These are phyloP conservation scores for Hydriomena furcata DNA, from an alignment of 2,888 invertebrate genomes.

Conservation along the genomic window DNA sequence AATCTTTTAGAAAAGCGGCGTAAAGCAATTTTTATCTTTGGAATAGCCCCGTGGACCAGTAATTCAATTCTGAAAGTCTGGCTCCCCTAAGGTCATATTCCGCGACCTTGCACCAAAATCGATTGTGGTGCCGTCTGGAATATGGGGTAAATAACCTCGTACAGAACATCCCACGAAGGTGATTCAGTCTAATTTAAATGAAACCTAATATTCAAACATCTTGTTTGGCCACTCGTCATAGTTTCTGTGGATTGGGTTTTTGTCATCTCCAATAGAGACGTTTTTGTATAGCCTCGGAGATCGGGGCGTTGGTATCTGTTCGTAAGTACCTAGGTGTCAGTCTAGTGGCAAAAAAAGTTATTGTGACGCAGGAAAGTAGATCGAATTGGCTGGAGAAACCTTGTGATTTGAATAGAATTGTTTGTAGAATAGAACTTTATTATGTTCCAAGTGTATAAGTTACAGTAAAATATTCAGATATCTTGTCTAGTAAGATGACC, in stretches of 20 bases:
- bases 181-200: conserved; percentile 25
- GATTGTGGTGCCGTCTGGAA: conserved; percentile 33
- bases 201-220: conserved; percentile 15
- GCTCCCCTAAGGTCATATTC: conserved; percentile 26
- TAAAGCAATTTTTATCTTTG: conserved; percentile 10
- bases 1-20: background rate
- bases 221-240: conserved; percentile 18
- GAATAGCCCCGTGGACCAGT: conserved; percentile 6
- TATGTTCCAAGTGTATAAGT: no score
- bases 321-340: no score
- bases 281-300: conserved; percentile 33
- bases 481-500: background rate
- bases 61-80: conserved; percentile 26
- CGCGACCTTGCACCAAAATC: conserved; percentile 35
- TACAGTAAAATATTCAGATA: no score
- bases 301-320: conserved; percentile 45
- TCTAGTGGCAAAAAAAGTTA: conserved; percentile 44
- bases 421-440: no score
- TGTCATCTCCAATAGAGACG: conserved; percentile 17
- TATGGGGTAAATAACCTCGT: conserved; percentile 32
- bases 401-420: conserved; percentile 28
- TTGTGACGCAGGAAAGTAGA: conserved; percentile 51
- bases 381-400: conserved; percentile 51
- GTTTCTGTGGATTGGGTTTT: conserved; percentile 27
- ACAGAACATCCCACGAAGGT: conserved; percentile 25